Evolutionary conservation across 2,888 invertebrate genomes (phyloP), one percentile per base, ranked within the genome.

Genomic region (Teleiodes luculella): DNA sequence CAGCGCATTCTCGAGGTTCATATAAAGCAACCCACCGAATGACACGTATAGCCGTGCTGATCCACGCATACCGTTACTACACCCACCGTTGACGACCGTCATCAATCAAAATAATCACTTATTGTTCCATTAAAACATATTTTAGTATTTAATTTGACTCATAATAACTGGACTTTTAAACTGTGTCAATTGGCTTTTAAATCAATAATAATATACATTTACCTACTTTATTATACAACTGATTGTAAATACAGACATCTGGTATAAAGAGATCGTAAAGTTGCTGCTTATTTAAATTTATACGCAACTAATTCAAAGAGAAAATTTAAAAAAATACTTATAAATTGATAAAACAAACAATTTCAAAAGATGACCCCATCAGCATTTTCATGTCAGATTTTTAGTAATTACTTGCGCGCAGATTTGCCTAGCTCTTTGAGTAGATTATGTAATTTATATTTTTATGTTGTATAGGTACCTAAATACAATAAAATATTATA

Each of bases 61-160:
- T 52, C 52, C 59, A 54, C 57, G 52, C 59, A 56, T 57, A 65
- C 76, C 72, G 74, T 78, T 75, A 72, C 58, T 59, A 63, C 62
- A 58, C 68, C 65, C 66, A 68, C 65, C 68, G 6, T 18, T 16
- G 20, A 48, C 53, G 57, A 53, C 57, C 59, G 52, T 56, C 69
- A 79, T 86, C 76, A 65, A 84, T 86, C 84, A 82, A 67, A 72
- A 70, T 83, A 80, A 84, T 82, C 74, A 76, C 68, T 77, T 64
- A 83, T 84, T 83, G 83, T 83, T 65, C 70, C 75, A 74, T 74
- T 74, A 67, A 57, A 56, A 60, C 53, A 55, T 56, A 61, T 61
- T 63, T 64, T 55, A 63, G 59, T 57, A 63, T 61, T 65, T 60
- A 55, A 53, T 48, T 52, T 55, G 28, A 28, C 37, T 49, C 43